These are phyloP conservation scores for Lamellibrachia luymesi DNA, from an alignment of 1,140 invertebrate genomes.

Conservation along the genomic window DNA sequence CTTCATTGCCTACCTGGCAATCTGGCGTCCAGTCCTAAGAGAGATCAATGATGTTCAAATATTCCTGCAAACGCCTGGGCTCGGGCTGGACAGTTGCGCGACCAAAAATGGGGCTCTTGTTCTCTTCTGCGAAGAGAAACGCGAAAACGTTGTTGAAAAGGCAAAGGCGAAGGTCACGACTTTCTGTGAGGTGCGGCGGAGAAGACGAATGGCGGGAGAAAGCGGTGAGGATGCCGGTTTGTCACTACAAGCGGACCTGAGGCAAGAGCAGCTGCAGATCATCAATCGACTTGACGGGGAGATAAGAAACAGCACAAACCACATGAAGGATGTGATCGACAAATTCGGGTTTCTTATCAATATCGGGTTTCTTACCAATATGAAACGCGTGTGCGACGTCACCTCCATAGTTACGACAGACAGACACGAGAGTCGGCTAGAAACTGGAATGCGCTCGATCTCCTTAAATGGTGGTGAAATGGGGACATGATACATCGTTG, in stretches of 20 bases:
- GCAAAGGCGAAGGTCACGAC: not conserved
- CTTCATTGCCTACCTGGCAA: not conserved
- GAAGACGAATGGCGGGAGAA: not conserved
- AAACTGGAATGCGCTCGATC: too few relatives aligned
- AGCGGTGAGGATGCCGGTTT: not conserved
- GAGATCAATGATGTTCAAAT: not conserved
- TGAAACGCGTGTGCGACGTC: too few relatives aligned
- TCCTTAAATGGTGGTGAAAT: too few relatives aligned
- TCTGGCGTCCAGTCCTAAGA: not conserved
- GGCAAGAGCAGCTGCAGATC: too few relatives aligned
- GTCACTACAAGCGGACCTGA: too few relatives aligned
- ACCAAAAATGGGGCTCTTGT: too few relatives aligned
- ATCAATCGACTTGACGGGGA: too few relatives aligned
- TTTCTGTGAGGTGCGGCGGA: not conserved
- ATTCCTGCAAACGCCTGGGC: not conserved
- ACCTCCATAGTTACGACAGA: too few relatives aligned
- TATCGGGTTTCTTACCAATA: too few relatives aligned
- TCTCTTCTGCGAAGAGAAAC: not conserved
- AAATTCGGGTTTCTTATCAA: not conserved
- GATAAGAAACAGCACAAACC: not conserved
- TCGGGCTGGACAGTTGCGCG: not conserved
- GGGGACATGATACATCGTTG: too few relatives aligned
- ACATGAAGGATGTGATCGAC: not conserved
- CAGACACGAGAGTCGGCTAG: too few relatives aligned
- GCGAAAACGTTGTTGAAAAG: not conserved